Base-by-base conservation (phyloP, 2,888 invertebrate species). In the Polydrusus cervinus region DNA sequence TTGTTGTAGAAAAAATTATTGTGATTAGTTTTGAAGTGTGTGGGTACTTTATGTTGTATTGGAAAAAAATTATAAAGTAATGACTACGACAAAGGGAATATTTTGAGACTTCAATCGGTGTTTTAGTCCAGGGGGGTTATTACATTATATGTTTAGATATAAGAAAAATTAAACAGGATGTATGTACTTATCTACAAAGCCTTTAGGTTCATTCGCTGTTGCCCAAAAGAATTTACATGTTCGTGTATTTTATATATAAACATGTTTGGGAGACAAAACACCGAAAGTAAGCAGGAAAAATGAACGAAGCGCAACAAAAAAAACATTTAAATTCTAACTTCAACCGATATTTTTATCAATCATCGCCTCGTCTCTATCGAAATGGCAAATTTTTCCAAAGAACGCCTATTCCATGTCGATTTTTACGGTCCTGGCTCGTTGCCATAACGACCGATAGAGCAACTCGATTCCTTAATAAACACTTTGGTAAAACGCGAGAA, bases 401-500 rank as follows among this genome's bases (percentile, higher is more conserved):
- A 38, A 38, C 57, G 57, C 57, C 57, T 57, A 57, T 60, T 60
- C 57, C 30, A 45, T 45, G 62, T 47, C 25, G 62, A 62, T 62
- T 62, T 34, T 7, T 45, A 45, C 62, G 62, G 3, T 45, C 45
- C 45, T 62, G 62, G 62, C 43, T 20, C 25, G 45, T 30, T 45
- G 62, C 62, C 62, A 62, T 62, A 45, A 45, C 62, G 30, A 45
- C 62, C 30, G 16, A 20, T 20, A n/a, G 47, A 62, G 62, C 62
- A 62, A 62, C 62, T 47, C 47, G 62, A 45, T 62, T 62, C 62
- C 45, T 62, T 62, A 62, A 62, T 62, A 62, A 62, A 62, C 62
- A 62, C 62, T 62, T 62, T n/a, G 62, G 43, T 62, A 60, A 60
- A 60, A 60, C 18, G 57, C 57, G 57, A 60, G 62, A 62, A 62